Evolutionary conservation across 2,113 vertebrate species (phyloP), one percentile per base, ranked within the genome.

Genomic region (Orthonyx spaldingii): DNA sequence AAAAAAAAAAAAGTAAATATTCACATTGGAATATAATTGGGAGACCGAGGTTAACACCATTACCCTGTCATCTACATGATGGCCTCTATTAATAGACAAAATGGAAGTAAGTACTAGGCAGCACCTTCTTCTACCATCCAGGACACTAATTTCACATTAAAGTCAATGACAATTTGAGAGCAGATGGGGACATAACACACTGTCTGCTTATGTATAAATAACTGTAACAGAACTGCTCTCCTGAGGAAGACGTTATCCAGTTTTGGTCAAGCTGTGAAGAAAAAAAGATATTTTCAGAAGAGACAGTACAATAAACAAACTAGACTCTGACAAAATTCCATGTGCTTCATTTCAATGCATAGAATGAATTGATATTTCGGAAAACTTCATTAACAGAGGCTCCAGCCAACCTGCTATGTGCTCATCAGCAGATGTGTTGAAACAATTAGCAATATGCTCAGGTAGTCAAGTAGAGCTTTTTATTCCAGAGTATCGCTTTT

Each of bases 371-470:
- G 79, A 4, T 85, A 74, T 56, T 92, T 86, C 80, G 47, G 52
- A 84, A 88, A 86, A 80, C 20, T 80, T 88, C 63, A 44, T 70
- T 59, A 84, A 47, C 10, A 6, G 47, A 70, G 42, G 30, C 39
- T 90, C 22, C 75, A 93, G 63, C 9, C 68, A 66, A 47, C 52
- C 66, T 66, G 71, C 68, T 91, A 59, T 39, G 70, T 44, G 42
- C 39, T 90, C 2, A 5, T 61, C 32, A 17, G 59, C 93, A 94
- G 93, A 90, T 93, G 91, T 90, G 66, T 44, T 77, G 75, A 70
- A 93, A 84, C 60, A 93, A 93, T 92, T 86, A 94, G 50, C 83
- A 90, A 59, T 88, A 88, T 71, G 71, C 39, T 88, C 90, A 90
- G 63, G 85, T 53, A 90, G 60, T 86, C 63, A 88, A 81, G 71